Percentiles rank a stretch among this genome's conserved stretches.
Evolutionary conservation across 2,113 vertebrate species (phyloP).

Genomic region (Chamaetylas fuelleborni): DNA sequence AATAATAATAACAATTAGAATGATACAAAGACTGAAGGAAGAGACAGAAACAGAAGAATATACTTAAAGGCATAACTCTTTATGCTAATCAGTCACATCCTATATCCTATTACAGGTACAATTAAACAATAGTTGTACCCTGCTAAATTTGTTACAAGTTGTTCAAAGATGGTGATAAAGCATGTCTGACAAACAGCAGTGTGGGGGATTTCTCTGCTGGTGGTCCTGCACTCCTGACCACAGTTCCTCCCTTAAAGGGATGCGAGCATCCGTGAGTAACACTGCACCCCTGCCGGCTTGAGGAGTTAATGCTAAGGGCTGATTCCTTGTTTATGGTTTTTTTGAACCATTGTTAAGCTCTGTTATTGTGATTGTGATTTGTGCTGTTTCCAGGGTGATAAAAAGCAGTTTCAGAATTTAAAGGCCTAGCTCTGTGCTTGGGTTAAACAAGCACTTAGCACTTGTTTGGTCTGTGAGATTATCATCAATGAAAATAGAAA

Average conservation of each 20-base stretch:
- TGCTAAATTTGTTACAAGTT: neutral
- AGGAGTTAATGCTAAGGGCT: neutral
- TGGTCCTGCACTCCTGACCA: neutral
- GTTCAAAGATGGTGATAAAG: neutral
- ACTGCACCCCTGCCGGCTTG: neutral
- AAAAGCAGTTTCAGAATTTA: neutral
- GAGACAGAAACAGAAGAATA: neutral
- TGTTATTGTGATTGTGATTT: neutral
- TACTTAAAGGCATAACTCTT: neutral
- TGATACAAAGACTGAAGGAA: neutral
- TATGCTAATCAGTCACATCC: neutral
- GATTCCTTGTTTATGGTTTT: neutral
- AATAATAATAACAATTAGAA: neutral
- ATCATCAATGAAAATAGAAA: neutral
- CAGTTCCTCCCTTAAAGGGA: neutral
- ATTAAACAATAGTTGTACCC: neutral
- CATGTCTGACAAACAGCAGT: neutral
- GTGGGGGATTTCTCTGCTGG: neutral
- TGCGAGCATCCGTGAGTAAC: neutral
- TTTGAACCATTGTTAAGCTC: neutral
- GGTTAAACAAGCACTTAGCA: neutral
- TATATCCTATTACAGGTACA: neutral
- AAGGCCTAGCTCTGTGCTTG: neutral
- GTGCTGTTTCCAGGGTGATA: neutral
- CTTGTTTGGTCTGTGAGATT: neutral